Evolutionary conservation across 2,797 vertebrate genomes (phyloP), one percentile per base, ranked within the genome.

Genomic region (Gymnopithys bicolor): DNA sequence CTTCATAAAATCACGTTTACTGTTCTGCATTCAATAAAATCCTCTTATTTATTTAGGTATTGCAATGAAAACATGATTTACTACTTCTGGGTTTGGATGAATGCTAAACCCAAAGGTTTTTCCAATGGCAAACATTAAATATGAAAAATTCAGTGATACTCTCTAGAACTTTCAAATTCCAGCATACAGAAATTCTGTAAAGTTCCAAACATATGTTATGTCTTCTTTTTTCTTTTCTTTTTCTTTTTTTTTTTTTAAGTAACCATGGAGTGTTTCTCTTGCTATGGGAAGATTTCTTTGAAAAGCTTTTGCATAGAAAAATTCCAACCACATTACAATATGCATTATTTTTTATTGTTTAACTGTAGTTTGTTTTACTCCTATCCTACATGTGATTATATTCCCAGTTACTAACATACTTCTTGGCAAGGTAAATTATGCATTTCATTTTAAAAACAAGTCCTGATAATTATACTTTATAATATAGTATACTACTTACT

Each of bases 1-100:
- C 76, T 85, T 89, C 33, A 76, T 70, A 81, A 96, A 89, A 86
- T 55, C 32, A 7, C 53, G 66, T 79, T 84, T 91, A 41, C 52
- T 73, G 22, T 79, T 87, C 71, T 84, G 39, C 28, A 28, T 89
- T 81, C 33, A 68, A 1, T 81, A 32, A 88, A 62, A 58, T 83
- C 30, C 35, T 90, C 45, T 94, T 76, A 53, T 66, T 83, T 93
- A 58, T 63, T 78, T 94, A 76, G 39, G 19, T 87, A 66, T 48
- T 74, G 76, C 28, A 82, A 87, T 74, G 53, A 83, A 93, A 94
- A 60, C 58, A 48, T 49, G 30, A 37, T 67, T 94, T 89, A 62
- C 39, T 94, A 27, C 51, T 90, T 83, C 45, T 35, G 19, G 12
- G 12, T 69, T 90, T 92, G 79, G 64, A 68, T 74, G 68, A 75